phyloP scores from a whole-genome alignment of 2,888 invertebrate species.

The Epinotia nisella region DNA sequence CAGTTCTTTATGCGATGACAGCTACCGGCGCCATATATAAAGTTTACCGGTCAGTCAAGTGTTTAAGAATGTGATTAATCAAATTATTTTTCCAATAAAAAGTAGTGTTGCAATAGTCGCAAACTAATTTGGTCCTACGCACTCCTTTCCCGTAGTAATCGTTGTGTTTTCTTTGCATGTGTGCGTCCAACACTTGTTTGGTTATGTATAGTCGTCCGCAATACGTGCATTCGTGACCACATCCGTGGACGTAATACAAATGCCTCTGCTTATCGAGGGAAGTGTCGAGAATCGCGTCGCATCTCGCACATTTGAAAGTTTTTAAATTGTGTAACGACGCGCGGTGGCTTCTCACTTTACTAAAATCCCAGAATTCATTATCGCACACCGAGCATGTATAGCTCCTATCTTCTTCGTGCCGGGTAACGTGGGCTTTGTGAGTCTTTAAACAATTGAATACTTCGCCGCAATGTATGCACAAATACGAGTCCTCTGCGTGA shows the following conservation, averaged over 20 bases:
- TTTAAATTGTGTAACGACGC: background rate
- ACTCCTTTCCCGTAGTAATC: slow-evolving; percentile 5
- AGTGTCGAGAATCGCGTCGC: background rate
- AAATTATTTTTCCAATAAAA: slow-evolving; percentile 28
- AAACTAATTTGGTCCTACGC: background rate
- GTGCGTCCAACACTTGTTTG: background rate
- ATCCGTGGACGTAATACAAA: background rate
- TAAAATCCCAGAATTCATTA: slow-evolving; percentile 15
- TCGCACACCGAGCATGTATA: slow-evolving; percentile 12
- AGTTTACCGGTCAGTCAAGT: background rate
- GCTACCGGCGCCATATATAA: too few species aligned
- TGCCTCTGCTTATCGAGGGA: background rate
- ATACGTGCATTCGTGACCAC: background rate
- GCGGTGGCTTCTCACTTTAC: slow-evolving; percentile 3
- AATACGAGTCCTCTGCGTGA: background rate
- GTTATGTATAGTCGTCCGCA: slow-evolving; percentile 1
- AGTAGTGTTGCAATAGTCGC: slow-evolving; percentile 14
- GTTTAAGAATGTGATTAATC: slow-evolving; percentile 18
- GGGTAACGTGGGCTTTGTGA: background rate
- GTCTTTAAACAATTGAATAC: background rate
- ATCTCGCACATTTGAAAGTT: slow-evolving; percentile 7
- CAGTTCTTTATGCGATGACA: too few species aligned
- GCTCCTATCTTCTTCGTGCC: slow-evolving; percentile 8
- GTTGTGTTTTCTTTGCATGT: slow-evolving; percentile 2
- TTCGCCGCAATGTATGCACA: slow-evolving; percentile 15